Conservation (phyloP, 2,888 invertebrate genomes). For the Drosophila tripunctata region DNA sequence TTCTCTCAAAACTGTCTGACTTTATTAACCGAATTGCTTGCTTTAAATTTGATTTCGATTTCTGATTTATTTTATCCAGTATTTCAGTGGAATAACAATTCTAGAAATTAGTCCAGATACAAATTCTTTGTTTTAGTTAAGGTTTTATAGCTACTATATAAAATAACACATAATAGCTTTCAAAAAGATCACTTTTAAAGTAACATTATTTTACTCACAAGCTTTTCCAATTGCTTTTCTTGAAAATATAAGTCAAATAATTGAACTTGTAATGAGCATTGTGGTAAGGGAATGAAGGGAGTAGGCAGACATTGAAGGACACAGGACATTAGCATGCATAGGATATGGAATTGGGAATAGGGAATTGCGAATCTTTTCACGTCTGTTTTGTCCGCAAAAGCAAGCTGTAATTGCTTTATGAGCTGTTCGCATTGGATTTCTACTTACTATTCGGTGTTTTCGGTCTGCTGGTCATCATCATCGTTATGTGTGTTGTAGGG, state of each 20-base stretch:
- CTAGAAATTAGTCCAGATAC: no score
- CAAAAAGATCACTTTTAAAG: no score
- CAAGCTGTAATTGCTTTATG: conserved; percentile 66
- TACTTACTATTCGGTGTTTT: conserved; percentile 46
- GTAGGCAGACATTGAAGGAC: background rate
- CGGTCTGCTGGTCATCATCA: conserved; percentile 38
- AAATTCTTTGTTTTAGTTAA: no score
- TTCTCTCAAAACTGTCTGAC: background rate
- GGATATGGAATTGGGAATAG: conserved; percentile 24
- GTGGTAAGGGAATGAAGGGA: background rate
- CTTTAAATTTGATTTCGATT: no score
- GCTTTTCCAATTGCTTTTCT: background rate
- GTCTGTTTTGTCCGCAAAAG: conserved; percentile 13
- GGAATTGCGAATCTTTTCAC: conserved; percentile 45
- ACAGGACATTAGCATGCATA: conserved; percentile 52
- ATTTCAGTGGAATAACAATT: no score
- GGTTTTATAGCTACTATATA: no score
- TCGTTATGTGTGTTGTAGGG: background rate
- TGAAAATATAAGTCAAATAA: background rate
- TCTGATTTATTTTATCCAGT: no score
- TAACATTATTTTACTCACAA: no score
- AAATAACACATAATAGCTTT: no score
- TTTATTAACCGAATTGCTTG: background rate
- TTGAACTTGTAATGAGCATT: conserved; percentile 1
- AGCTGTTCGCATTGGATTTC: conserved; percentile 60